Evolutionary conservation across 1,140 invertebrate genomes (phyloP).

Genomic region (Oryzaephilus surinamensis): DNA sequence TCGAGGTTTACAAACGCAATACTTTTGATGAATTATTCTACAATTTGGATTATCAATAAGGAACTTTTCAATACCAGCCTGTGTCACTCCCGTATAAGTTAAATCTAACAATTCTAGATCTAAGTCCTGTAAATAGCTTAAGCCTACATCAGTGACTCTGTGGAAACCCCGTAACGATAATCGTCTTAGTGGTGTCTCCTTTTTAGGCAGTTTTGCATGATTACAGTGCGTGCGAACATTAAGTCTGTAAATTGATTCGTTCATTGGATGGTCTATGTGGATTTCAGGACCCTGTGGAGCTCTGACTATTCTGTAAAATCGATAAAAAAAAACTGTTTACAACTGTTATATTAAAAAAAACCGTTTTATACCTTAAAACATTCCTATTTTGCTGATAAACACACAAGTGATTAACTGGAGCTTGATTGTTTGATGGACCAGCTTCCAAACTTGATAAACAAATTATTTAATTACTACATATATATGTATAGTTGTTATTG

Average conservation of each 20-base stretch:
- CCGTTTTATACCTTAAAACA: too few relatives aligned
- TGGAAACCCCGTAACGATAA: constrained; percentile 26
- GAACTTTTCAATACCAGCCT: constrained; percentile 21
- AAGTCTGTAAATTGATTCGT: too few relatives aligned
- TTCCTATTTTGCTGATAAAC: too few relatives aligned
- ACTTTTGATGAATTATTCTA: constrained; percentile 25
- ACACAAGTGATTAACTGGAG: too few relatives aligned
- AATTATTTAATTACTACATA: too few relatives aligned
- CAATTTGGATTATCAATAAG: constrained; percentile 26
- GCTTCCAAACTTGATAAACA: too few relatives aligned
- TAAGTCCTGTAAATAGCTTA: constrained; percentile 17
- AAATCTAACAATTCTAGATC: constrained; percentile 28
- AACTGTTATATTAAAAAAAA: too few relatives aligned
- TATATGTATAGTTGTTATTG: too few relatives aligned
- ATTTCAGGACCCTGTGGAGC: not conserved
- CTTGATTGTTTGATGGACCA: too few relatives aligned
- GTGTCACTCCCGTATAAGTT: constrained; percentile 25
- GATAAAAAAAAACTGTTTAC: not conserved
- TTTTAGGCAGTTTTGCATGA: not conserved
- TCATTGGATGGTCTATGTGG: not conserved
- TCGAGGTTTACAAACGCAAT: constrained; percentile 23
- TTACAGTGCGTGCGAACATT: not conserved
- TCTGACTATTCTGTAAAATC: too few relatives aligned
- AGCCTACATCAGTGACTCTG: constrained; percentile 18
- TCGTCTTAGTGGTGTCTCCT: constrained; percentile 15